Conservation (phyloP, 2,113 vertebrate genomes). For the Pycnonotus jocosus region DNA sequence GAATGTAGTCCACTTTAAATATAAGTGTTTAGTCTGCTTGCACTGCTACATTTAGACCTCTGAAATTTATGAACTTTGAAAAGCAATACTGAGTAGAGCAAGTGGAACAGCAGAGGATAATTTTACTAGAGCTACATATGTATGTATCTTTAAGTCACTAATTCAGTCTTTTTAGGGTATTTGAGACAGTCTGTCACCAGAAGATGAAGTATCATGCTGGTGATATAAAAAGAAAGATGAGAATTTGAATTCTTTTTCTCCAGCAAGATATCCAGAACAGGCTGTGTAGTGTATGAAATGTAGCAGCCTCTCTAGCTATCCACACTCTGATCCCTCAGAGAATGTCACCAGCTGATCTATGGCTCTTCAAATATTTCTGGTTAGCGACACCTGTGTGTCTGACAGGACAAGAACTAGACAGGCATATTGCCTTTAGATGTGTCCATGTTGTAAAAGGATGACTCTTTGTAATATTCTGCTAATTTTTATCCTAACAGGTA, state of each 20-base stretch:
- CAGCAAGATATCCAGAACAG: neutral
- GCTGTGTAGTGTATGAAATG: neutral
- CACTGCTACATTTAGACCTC: neutral
- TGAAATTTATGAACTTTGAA: conserved; percentile 6
- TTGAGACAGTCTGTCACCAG: neutral
- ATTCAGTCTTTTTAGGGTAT: neutral
- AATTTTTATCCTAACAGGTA: neutral
- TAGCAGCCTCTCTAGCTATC: neutral
- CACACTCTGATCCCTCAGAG: neutral
- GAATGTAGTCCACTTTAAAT: neutral
- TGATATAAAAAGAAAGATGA: neutral
- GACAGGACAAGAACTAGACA: neutral
- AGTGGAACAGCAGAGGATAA: neutral
- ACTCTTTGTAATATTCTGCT: neutral
- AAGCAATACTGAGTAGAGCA: neutral
- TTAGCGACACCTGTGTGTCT: neutral
- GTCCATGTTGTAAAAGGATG: neutral
- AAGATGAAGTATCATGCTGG: neutral
- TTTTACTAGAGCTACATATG: neutral
- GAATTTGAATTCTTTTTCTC: neutral
- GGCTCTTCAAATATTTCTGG: neutral
- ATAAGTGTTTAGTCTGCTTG: neutral
- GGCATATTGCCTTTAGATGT: neutral
- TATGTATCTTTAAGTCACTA: neutral
- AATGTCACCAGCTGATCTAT: neutral